Base-by-base conservation (phyloP, 64 coral and sea anemone genomes). In the Catalaphyllia jardinei region DNA sequence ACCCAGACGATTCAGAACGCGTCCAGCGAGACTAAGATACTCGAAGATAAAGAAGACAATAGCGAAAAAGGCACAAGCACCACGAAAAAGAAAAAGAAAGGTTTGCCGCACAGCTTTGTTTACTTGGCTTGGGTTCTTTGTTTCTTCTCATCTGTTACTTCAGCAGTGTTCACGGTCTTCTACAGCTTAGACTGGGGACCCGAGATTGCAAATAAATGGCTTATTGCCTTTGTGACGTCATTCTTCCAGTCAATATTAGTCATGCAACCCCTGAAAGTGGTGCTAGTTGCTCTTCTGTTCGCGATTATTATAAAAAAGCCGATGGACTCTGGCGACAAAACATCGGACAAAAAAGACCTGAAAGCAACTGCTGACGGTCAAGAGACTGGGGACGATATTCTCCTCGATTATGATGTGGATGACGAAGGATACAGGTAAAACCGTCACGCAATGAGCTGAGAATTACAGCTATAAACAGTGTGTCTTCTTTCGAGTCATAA, bases 181-280 rank as follows among this genome's bases (percentile, higher is more conserved):
- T 98, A 98, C 77, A 94, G 92, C 25, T 79, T 94, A 13, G 52
- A 76, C 15, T 98, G 96, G 96, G 96, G 96, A 15, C 80, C 93
- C 7, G 96, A 98, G 33, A 88, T 88, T 5, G 87, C 95, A n/a
- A 98, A 94, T 24, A 83, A 98, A 29, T 98, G 95, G 95, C 62
- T 98, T 16, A 74, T 98, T 19, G 79, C 93, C 20, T 95, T 98
- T 31, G 82, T 95, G 30, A 89, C 86, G 11, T 94, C 96, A 7
- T 98, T 98, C 76, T 89, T 95, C 74, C 90, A 95, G 50, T 93
- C 93, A 2, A 91, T 94, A 42, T 87, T 98, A 19, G 52, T 98
- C 31, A 89, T 98, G n/a, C 96, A 98, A 75, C 96, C 96, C 57
- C 30, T 98, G n/a, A 95, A 98, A 74, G 96, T 98, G 62, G 50